Percentiles rank a stretch among this genome's conserved stretches.
These are phyloP conservation scores for Ceramica pisi DNA, from an alignment of 2,888 invertebrate genomes.

Conservation along the genomic window DNA sequence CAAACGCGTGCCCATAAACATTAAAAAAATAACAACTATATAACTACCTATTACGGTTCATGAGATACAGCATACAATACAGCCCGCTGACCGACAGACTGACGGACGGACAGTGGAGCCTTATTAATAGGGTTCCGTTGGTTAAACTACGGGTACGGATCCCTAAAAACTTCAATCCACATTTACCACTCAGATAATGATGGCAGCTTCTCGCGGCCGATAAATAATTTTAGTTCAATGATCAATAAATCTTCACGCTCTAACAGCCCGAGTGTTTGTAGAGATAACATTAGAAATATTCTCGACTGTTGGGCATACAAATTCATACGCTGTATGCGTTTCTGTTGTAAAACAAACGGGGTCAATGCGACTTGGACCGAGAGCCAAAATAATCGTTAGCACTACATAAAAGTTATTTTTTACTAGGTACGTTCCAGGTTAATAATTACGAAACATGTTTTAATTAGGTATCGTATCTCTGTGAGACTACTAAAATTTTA, in stretches of 20 bases:
- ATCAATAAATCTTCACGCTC: constrained; percentile 50
- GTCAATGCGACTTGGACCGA: constrained; percentile 38
- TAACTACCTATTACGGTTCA: no score
- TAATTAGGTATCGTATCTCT: neutral
- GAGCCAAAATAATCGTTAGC: constrained; percentile 32
- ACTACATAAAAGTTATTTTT: constrained; percentile 9
- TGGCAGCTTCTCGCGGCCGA: neutral
- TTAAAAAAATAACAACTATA: neutral
- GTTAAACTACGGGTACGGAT: no score
- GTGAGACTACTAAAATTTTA: neutral
- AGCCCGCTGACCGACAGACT: no score
- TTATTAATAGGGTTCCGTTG: no score
- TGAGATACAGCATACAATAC: no score
- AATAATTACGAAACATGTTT: neutral
- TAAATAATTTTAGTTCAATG: constrained; percentile 50
- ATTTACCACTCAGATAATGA: neutral
- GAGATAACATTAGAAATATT: constrained; percentile 51
- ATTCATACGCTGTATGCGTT: constrained; percentile 2
- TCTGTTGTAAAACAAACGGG: constrained; percentile 38
- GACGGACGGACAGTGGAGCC: no score
- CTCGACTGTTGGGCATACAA: constrained; percentile 23
- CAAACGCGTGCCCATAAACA: no score
- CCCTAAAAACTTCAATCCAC: neutral
- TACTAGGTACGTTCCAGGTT: neutral
- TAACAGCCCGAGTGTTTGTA: constrained; percentile 40